Conservation (phyloP, 2,797 vertebrate genomes). For the Anguilla marmorata region DNA sequence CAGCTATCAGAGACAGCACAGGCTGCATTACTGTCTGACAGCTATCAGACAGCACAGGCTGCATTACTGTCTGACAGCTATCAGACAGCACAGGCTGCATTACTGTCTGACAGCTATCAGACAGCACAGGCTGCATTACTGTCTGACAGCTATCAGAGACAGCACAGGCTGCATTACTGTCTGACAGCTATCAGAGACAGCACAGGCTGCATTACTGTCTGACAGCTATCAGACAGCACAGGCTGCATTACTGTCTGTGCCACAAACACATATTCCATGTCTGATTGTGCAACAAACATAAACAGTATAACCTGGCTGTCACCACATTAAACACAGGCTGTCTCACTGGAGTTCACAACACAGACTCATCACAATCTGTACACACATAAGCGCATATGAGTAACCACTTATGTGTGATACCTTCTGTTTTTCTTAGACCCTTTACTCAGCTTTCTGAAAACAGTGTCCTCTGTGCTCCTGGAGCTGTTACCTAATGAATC, state of each 20-base stretch:
- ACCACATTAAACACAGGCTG: too few relatives aligned
- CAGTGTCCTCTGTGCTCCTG: not conserved
- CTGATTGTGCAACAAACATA: not conserved
- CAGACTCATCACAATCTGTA: conserved; percentile 20
- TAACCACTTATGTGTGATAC: too few relatives aligned
- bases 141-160: too few relatives aligned
- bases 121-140: too few relatives aligned
- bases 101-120: too few relatives aligned
- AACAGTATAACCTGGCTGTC: not conserved
- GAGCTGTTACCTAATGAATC: not conserved
- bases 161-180: too few relatives aligned
- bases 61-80: too few relatives aligned
- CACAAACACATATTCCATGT: conserved; percentile 32
- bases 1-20: too few relatives aligned
- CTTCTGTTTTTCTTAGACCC: too few relatives aligned
- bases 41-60: too few relatives aligned
- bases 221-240: not conserved
- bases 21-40: too few relatives aligned
- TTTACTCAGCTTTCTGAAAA: conserved; percentile 32
- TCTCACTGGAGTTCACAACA: conserved; percentile 3
- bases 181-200: not conserved
- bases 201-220: not conserved
- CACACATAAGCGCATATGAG: conserved; percentile 40
- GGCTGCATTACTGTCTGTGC: conserved; percentile 15
- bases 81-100: too few relatives aligned